These are phyloP conservation scores for Melanotaenia parkinsoni DNA, from an alignment of 2,797 vertebrate genomes.

Conservation along the genomic window DNA sequence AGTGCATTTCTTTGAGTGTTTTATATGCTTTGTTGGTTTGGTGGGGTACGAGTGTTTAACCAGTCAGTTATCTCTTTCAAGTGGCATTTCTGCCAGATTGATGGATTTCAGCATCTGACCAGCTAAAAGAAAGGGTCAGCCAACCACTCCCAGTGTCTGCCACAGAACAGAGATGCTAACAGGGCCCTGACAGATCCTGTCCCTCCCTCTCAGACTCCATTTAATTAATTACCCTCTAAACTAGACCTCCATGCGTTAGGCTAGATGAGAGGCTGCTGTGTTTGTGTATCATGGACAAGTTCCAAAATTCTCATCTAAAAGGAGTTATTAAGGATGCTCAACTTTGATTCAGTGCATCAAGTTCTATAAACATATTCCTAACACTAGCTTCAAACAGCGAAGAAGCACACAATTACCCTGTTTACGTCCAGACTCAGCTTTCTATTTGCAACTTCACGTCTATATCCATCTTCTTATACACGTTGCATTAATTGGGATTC, in stretches of 20 bases:
- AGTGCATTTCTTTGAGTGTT: background rate
- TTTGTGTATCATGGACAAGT: background rate
- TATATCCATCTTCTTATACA: background rate
- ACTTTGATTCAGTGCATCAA: background rate
- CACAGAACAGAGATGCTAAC: slow-evolving; percentile 73
- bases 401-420: background rate
- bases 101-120: slow-evolving; percentile 70
- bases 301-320: background rate
- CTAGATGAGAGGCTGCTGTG: slow-evolving; percentile 43
- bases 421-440: background rate
- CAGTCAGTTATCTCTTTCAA: slow-evolving; percentile 51
- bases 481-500: background rate
- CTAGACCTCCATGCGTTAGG: slow-evolving; percentile 54
- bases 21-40: background rate
- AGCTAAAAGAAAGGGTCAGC: slow-evolving; percentile 66
- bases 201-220: slow-evolving; percentile 55
- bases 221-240: slow-evolving; percentile 76
- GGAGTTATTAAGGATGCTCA: no score
- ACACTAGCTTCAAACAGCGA: background rate
- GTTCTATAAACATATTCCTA: background rate
- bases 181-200: slow-evolving; percentile 70
- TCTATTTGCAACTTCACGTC: background rate
- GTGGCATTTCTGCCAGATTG: slow-evolving; percentile 58
- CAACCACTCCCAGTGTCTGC: slow-evolving; percentile 57
- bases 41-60: slow-evolving; percentile 4